phyloP scores from a whole-genome alignment of 1,140 invertebrate species.

The Cherax destructor region DNA sequence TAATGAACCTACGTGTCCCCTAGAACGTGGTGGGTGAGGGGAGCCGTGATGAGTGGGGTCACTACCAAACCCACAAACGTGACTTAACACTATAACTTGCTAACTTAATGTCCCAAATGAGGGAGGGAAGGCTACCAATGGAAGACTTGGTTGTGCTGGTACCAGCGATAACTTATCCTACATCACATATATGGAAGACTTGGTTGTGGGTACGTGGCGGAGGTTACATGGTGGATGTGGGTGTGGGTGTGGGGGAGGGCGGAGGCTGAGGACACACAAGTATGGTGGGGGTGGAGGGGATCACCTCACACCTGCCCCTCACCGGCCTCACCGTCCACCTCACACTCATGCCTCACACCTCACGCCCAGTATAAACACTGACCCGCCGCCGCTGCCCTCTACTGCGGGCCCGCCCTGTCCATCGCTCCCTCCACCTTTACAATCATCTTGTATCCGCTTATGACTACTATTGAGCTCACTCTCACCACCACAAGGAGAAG shows the following conservation, averaged over 20 bases:
- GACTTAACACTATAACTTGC: not conserved
- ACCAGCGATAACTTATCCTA: constrained; percentile 5
- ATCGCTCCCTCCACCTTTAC: not conserved
- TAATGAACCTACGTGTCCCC: not conserved
- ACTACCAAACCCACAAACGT: not conserved
- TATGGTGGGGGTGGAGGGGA: not conserved
- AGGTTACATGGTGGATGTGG: constrained; percentile 8
- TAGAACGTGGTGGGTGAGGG: too few species aligned
- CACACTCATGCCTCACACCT: constrained; percentile 24
- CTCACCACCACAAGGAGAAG: too few species aligned
- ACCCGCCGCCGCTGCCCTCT: not conserved
- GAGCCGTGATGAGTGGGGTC: too few species aligned
- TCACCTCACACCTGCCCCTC: constrained; percentile 25
- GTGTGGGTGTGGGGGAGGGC: not conserved
- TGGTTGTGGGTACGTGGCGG: not conserved
- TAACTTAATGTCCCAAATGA: not conserved
- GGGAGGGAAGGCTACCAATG: constrained; percentile 5
- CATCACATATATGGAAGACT: constrained; percentile 38
- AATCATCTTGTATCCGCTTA: not conserved
- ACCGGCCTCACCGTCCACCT: constrained; percentile 8
- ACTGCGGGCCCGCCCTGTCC: not conserved
- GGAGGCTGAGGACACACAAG: not conserved
- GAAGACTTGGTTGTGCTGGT: constrained; percentile 40
- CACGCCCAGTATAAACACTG: not conserved
- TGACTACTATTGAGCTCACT: too few species aligned